A percentile compares a stretch with the other conserved stretches of the same genome.
Conservation (phyloP, 2,113 vertebrate species). For the Brachionichthys hirsutus region DNA sequence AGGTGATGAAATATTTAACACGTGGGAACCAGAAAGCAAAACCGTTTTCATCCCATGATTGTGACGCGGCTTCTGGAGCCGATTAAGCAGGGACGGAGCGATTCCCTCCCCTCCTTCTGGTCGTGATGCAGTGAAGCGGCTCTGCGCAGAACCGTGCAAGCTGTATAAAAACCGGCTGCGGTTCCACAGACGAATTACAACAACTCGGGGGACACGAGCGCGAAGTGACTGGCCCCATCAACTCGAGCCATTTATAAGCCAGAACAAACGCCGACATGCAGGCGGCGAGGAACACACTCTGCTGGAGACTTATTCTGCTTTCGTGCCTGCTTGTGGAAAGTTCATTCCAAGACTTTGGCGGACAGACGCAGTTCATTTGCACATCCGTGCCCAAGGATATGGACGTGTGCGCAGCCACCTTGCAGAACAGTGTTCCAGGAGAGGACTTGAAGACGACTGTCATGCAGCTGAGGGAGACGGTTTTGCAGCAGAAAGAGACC, state of each 20-base stretch:
- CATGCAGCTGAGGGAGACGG: conserved; percentile 93
- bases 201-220: conserved; percentile 52
- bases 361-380: conserved; percentile 94
- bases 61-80: conserved; percentile 56
- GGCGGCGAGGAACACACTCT: conserved; percentile 50
- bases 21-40: conserved; percentile 47
- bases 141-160: conserved; percentile 67
- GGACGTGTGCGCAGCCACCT: conserved; percentile 90
- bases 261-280: conserved; percentile 55
- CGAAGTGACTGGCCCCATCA: conserved; percentile 27
- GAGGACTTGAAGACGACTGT: conserved; percentile 90
- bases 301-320: conserved; percentile 80
- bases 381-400: conserved; percentile 95
- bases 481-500: conserved; percentile 96
- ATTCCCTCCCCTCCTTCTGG: conserved; percentile 28
- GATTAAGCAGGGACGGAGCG: conserved; percentile 42
- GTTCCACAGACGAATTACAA: conserved; percentile 58
- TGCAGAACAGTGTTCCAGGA: conserved; percentile 84
- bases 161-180: conserved; percentile 76
- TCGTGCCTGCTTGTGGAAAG: conserved; percentile 71
- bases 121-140: conserved; percentile 73
- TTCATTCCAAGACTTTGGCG: conserved; percentile 84
- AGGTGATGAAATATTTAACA: conserved; percentile 64
- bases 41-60: conserved; percentile 51
- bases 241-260: background rate